phyloP scores from a whole-genome alignment of 2,888 invertebrate genomes.

The Melieria picta region DNA sequence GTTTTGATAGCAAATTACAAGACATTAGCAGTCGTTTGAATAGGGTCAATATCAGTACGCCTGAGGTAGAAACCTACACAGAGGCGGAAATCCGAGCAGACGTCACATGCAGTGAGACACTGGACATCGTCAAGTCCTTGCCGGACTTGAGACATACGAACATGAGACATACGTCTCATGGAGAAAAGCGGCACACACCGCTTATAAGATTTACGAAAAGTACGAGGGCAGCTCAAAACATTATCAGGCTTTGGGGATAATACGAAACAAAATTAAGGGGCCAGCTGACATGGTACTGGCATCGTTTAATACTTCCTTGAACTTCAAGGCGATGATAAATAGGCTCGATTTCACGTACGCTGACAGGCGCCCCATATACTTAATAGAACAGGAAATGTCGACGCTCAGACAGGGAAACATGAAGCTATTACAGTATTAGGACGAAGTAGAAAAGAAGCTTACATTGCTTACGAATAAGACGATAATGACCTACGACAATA shows the following conservation, averaged over 20 bases:
- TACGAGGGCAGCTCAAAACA: too few species aligned
- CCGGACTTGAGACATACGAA: slow-evolving; percentile 10
- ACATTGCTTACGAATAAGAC: too few species aligned
- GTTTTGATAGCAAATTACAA: slow-evolving; percentile 13
- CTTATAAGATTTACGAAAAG: too few species aligned
- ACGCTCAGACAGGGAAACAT: too few species aligned
- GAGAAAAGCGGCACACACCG: too few species aligned
- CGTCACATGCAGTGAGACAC: slow-evolving; percentile 6
- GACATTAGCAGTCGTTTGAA: neutral
- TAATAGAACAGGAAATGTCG: slow-evolving; percentile 6
- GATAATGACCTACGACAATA: too few species aligned
- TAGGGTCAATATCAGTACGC: neutral
- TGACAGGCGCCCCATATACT: slow-evolving; percentile 33
- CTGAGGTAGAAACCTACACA: slow-evolving; percentile 2
- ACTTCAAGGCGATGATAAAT: slow-evolving; percentile 36
- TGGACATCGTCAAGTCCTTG: slow-evolving; percentile 19
- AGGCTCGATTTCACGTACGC: slow-evolving; percentile 37
- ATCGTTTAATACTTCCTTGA: slow-evolving; percentile 31
- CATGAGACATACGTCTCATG: too few species aligned
- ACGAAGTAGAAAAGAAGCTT: too few species aligned
- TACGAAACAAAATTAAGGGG: slow-evolving; percentile 37
- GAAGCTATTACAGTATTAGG: too few species aligned
- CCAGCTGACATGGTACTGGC: slow-evolving; percentile 29
- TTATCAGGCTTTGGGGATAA: slow-evolving; percentile 35
- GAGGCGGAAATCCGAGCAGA: slow-evolving; percentile 9